phyloP scores from a whole-genome alignment of 64 coral and sea anemone genomes.

The Acropora tenuis region DNA sequence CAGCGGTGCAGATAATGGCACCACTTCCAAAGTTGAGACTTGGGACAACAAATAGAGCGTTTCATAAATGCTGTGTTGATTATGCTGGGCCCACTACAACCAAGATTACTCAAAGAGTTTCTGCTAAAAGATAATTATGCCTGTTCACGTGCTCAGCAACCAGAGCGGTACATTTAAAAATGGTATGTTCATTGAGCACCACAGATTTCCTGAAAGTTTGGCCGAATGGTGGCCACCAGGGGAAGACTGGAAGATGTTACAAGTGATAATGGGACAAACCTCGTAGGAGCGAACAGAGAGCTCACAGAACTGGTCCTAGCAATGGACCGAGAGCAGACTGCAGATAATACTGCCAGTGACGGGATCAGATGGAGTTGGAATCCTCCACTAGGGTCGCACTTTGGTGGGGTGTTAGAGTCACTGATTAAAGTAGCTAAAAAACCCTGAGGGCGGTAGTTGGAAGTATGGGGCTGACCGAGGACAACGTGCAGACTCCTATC shows the following conservation, averaged over 20 bases:
- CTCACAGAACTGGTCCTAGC: not conserved
- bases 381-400: not conserved
- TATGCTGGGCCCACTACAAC: not conserved
- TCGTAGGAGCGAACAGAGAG: slow-evolving; percentile 24
- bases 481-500: slow-evolving; percentile 44
- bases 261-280: slow-evolving; percentile 23
- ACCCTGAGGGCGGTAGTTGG: slow-evolving; percentile 36
- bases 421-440: not conserved
- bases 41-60: not conserved
- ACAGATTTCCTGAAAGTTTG: not conserved
- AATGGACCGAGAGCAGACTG: not conserved
- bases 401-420: too few relatives aligned
- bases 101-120: slow-evolving; percentile 9
- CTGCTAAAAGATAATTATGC: slow-evolving; percentile 22
- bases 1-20: too few relatives aligned
- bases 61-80: slow-evolving; percentile 15
- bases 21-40: too few relatives aligned
- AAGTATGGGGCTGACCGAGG: slow-evolving; percentile 35
- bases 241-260: slow-evolving; percentile 7
- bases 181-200: not conserved
- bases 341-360: not conserved
- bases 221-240: slow-evolving; percentile 24
- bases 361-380: slow-evolving; percentile 58
- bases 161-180: slow-evolving; percentile 44
- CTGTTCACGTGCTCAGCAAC: not conserved